A percentile compares a stretch with the other conserved stretches of the same genome.
Conservation (phyloP, 2,113 vertebrate species). For the Prinia subflava region DNA sequence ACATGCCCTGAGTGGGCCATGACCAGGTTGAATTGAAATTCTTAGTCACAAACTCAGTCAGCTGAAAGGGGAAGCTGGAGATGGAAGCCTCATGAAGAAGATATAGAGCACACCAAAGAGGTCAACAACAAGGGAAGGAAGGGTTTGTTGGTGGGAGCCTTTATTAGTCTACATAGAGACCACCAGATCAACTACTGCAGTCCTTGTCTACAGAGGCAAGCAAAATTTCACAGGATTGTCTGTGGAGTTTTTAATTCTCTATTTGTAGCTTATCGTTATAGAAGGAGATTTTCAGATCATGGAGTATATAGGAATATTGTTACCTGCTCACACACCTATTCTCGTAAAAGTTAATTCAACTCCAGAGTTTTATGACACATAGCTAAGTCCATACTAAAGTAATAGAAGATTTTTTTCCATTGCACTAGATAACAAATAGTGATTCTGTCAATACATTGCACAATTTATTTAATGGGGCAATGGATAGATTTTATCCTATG, state of each 20-base stretch:
- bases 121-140: background rate
- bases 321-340: background rate
- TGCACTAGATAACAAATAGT: background rate
- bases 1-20: background rate
- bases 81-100: background rate
- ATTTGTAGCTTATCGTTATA: background rate
- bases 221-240: background rate
- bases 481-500: background rate
- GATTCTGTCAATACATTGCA: background rate
- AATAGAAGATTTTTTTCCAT: background rate
- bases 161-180: background rate
- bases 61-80: background rate
- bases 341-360: background rate
- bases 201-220: background rate
- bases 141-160: background rate
- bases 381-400: background rate
- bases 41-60: background rate
- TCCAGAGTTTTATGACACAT: background rate
- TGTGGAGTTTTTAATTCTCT: accelerated
- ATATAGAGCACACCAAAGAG: background rate
- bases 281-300: background rate
- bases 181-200: background rate
- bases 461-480: background rate
- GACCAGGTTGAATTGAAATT: background rate
- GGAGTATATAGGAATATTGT: background rate